Evolutionary conservation across 1,140 invertebrate genomes (phyloP).

Genomic region (Cotesia glomerata): DNA sequence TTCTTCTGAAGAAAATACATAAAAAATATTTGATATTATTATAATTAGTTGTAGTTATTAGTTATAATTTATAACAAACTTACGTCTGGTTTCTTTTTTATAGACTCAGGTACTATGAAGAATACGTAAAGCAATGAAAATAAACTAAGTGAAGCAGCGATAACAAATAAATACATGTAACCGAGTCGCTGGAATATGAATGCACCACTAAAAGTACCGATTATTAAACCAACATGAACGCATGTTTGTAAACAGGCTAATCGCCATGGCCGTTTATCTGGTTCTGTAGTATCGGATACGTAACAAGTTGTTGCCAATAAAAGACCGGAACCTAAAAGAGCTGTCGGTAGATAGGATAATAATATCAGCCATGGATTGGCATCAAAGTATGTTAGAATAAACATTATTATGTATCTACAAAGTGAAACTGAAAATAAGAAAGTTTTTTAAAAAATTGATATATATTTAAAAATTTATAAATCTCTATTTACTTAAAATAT

Average conservation of each 20-base stretch:
- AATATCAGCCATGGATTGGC: slow-evolving; percentile 69
- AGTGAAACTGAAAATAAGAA: no score
- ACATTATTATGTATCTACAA: slow-evolving; percentile 30
- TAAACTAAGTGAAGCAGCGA: slow-evolving; percentile 43
- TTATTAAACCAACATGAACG: slow-evolving; percentile 66
- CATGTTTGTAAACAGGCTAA: slow-evolving; percentile 69
- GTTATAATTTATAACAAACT: slow-evolving; percentile 1
- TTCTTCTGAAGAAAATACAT: slow-evolving; percentile 48
- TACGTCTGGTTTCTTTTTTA: slow-evolving; percentile 9
- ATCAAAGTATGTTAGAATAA: slow-evolving; percentile 36
- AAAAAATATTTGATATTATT: neutral
- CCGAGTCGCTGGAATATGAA: slow-evolving; percentile 60
- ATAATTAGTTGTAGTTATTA: neutral
- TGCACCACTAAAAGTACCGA: slow-evolving; percentile 67
- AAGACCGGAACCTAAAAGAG: slow-evolving; percentile 68
- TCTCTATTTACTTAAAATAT: neutral
- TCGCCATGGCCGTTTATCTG: slow-evolving; percentile 63
- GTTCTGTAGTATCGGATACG: slow-evolving; percentile 68
- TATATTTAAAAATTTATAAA: slow-evolving; percentile 43
- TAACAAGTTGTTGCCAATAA: slow-evolving; percentile 70
- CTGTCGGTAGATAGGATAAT: slow-evolving; percentile 65
- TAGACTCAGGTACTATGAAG: slow-evolving; percentile 47
- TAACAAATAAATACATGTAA: slow-evolving; percentile 55
- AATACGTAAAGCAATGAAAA: slow-evolving; percentile 52
- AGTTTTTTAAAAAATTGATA: no score